A percentile compares a stretch with the other conserved stretches of the same genome.
Evolutionary conservation across 2,888 invertebrate species (phyloP).

Genomic region (Perithous albicinctus): DNA sequence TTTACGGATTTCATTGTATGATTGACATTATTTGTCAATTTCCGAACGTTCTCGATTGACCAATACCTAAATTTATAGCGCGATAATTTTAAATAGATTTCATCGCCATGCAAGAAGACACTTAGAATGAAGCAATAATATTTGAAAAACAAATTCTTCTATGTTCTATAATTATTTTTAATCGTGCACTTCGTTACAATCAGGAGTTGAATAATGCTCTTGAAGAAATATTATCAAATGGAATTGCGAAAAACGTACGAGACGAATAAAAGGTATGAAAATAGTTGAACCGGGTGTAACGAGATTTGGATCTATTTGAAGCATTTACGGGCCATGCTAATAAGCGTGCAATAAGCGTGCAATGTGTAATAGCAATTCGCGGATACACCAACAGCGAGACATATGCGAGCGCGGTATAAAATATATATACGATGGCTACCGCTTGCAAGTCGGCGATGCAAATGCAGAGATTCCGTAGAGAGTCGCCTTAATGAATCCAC

Average conservation of each 20-base stretch:
- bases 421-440: constrained; percentile 74
- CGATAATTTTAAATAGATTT: too few species aligned
- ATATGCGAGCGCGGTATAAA: constrained; percentile 37
- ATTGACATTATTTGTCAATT: too few species aligned
- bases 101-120: too few species aligned
- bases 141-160: not conserved
- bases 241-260: not conserved
- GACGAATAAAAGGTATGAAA: not conserved
- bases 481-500: constrained; percentile 82
- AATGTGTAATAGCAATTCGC: constrained; percentile 26
- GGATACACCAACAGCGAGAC: constrained; percentile 8
- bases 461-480: constrained; percentile 79
- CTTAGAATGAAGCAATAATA: not conserved
- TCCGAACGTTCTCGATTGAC: too few species aligned
- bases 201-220: not conserved
- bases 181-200: not conserved
- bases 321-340: constrained; percentile 13
- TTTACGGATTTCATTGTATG: too few species aligned
- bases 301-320: constrained; percentile 10
- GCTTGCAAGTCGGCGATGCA: constrained; percentile 72
- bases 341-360: constrained; percentile 36
- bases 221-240: not conserved
- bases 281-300: not conserved
- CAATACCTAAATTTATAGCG: too few species aligned
- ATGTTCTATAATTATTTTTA: not conserved